Evolutionary conservation across 2,113 vertebrate species (phyloP).

Genomic region (Eurystomus gularis): DNA sequence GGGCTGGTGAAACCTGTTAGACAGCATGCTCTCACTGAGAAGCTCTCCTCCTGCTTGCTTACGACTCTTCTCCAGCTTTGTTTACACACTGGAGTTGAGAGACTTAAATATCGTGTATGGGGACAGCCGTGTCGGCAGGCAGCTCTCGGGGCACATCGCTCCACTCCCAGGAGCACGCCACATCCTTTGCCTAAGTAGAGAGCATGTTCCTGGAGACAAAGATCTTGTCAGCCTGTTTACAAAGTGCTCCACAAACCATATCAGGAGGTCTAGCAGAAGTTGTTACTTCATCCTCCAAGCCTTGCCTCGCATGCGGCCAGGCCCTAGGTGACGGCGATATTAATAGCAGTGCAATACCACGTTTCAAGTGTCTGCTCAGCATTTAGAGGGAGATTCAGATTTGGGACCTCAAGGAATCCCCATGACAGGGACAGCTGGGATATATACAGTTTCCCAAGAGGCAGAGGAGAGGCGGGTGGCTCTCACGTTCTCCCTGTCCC

Average conservation of each 20-base stretch:
- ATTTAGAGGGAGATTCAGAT: neutral
- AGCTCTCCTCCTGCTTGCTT: neutral
- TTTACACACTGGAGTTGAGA: neutral
- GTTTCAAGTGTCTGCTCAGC: neutral
- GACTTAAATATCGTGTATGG: neutral
- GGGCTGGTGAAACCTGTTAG: slow-evolving; percentile 1
- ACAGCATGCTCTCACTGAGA: accelerated
- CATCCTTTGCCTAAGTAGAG: neutral
- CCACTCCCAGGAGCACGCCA: neutral
- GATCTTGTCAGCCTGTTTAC: neutral
- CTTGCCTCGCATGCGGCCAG: accelerated
- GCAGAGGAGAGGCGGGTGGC: neutral
- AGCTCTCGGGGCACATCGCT: neutral
- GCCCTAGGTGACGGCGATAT: neutral
- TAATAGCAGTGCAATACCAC: neutral
- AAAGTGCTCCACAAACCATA: neutral
- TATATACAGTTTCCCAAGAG: slow-evolving; percentile 37
- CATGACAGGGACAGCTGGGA: slow-evolving; percentile 15
- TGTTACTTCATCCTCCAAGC: neutral
- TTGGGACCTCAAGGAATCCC: slow-evolving; percentile 33
- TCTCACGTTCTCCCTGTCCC: slow-evolving; percentile 5
- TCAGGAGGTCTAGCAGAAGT: neutral
- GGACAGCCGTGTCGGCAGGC: accelerated
- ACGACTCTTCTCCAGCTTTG: neutral
- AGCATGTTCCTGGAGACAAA: neutral